These are phyloP conservation scores for Aproaerema taeniolella DNA, from an alignment of 2,888 invertebrate species.

Conservation along the genomic window DNA sequence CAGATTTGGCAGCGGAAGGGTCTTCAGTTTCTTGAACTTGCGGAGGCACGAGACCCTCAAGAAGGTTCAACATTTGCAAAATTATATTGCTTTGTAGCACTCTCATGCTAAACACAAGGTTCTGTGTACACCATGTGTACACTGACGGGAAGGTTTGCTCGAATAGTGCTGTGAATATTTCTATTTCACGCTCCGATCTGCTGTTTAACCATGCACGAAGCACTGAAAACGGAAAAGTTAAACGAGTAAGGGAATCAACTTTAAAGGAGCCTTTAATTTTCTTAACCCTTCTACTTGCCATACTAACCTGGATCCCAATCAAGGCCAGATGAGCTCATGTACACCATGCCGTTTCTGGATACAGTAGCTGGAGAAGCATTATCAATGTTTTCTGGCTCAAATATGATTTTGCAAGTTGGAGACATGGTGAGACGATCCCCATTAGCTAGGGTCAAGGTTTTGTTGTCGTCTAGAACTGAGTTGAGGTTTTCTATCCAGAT, in stretches of 20 bases:
- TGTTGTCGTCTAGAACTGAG: conserved; percentile 97
- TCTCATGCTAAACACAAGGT: conserved; percentile 87
- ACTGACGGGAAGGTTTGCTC: conserved; percentile 84
- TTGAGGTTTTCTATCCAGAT: conserved; percentile 99
- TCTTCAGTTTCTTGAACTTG: conserved; percentile 81
- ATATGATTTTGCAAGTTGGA: conserved; percentile 95
- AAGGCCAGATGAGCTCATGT: conserved; percentile 97
- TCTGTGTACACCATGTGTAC: conserved; percentile 91
- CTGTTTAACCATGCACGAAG: conserved; percentile 89
- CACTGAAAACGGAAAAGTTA: conserved; percentile 66
- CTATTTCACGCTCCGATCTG: conserved; percentile 76
- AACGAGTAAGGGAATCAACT: too few relatives aligned
- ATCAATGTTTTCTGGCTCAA: conserved; percentile 98
- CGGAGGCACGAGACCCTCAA: conserved; percentile 91
- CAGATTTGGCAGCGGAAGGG: conserved; percentile 56
- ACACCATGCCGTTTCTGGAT: conserved; percentile 95
- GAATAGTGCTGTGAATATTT: conserved; percentile 85
- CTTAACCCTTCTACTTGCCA: too few relatives aligned
- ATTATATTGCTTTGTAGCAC: conserved; percentile 95
- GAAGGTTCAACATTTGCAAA: conserved; percentile 87
- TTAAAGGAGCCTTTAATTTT: too few relatives aligned
- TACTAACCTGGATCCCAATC: conserved; percentile 89
- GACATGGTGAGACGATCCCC: conserved; percentile 97
- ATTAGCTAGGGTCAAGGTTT: conserved; percentile 95
- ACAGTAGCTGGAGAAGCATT: conserved; percentile 99